Evolutionary conservation across 1,140 invertebrate species (phyloP).

Genomic region (Hyposmocoma kahamanoa): DNA sequence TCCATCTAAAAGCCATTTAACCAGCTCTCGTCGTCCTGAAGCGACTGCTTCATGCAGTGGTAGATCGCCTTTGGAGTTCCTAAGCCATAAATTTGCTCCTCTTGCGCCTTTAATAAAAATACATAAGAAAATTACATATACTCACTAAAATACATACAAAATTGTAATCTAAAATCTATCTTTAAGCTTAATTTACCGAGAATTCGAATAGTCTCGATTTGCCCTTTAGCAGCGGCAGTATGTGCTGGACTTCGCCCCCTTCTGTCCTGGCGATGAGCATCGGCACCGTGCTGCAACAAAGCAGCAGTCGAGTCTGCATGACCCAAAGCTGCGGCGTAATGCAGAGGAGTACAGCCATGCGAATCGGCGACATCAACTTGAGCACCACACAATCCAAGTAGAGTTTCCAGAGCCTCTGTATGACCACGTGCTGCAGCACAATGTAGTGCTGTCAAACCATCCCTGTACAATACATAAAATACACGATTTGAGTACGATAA

Average conservation of each 20-base stretch:
- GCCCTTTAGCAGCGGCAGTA: slow-evolving; percentile 97
- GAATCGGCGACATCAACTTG: slow-evolving; percentile 90
- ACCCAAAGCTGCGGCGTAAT: slow-evolving; percentile 96
- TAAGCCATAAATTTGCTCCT: slow-evolving; percentile 92
- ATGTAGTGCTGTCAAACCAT: slow-evolving; percentile 91
- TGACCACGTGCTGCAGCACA: slow-evolving; percentile 97
- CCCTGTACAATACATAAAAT: slow-evolving; percentile 75
- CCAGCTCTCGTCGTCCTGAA: slow-evolving; percentile 90
- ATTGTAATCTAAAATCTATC: too few species aligned
- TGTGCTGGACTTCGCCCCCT: slow-evolving; percentile 88
- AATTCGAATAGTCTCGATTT: slow-evolving; percentile 78
- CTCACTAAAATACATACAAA: slow-evolving; percentile 1
- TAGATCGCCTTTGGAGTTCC: slow-evolving; percentile 92
- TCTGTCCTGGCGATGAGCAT: slow-evolving; percentile 93
- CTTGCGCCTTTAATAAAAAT: slow-evolving; percentile 77
- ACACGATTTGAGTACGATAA: too few species aligned
- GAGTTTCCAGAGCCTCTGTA: slow-evolving; percentile 91
- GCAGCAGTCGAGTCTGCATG: slow-evolving; percentile 95
- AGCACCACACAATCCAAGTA: slow-evolving; percentile 91
- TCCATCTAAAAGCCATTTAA: slow-evolving; percentile 89
- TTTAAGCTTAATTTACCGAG: slow-evolving; percentile 59
- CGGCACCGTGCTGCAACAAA: slow-evolving; percentile 89
- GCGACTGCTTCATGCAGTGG: slow-evolving; percentile 96
- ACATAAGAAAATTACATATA: too few species aligned
- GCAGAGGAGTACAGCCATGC: slow-evolving; percentile 95